Base-by-base conservation (phyloP, 1,140 invertebrate species). In the Drosophila prosaltans region DNA sequence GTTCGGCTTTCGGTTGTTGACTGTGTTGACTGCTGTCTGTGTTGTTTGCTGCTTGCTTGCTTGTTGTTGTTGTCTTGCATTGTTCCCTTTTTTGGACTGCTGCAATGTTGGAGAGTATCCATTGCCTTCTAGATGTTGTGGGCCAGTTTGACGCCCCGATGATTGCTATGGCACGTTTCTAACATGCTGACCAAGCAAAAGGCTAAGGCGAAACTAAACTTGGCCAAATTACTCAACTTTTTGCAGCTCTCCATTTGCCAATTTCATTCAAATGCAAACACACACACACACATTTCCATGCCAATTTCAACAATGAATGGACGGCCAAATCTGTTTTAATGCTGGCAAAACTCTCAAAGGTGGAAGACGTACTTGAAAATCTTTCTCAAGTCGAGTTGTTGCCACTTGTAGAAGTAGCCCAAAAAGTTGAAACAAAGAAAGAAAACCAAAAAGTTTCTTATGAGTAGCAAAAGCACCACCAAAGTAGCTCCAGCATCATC, bases 41-140 rank as follows among this genome's bases (percentile, higher is more conserved):
- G 21, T 16, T 48, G 16, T 48, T 48, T 6, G 7, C 45, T 48
- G 16, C 16, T 16, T 16, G 16, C 16, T 16, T 16, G 16, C 16
- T 16, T 16, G 16, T 75, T 45, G 51, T 45, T 65, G 55, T 32
- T 69, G 70, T 72, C 57, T 72, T 76, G 74, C 72, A 69, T 72
- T 73, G 74, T 86, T 78, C 69, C 82, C 82, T 88, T 88, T 86
- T 86, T 86, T 76, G 76, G 83, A 51, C 43, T 57, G 39, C 43
- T 57, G 39, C 43, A 54, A 61, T 45, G 55, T 21, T 51, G 21
- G 8, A 24, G 67, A 32, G 67, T 59, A 62, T 54, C 65, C 65
- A 69, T 72, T 64, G n/a, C 45, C 43, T 58, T 48, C 45, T 51
- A 8, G 55, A 28, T 57, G 69, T 67, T 32, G 65, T 62, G 55